Conservation (phyloP, 2,113 vertebrate species). For the Datnioides undecimradiatus region DNA sequence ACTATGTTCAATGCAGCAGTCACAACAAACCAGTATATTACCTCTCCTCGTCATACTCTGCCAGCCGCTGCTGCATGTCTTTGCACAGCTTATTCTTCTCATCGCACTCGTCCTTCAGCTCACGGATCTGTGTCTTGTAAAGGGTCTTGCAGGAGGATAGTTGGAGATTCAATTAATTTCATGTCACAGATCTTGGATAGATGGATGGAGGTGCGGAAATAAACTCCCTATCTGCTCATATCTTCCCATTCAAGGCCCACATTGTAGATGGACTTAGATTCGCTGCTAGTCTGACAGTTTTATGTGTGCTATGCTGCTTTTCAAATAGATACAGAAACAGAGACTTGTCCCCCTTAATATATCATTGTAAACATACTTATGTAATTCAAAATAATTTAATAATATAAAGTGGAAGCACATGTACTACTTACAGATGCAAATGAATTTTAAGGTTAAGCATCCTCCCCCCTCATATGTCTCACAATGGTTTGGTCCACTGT, state of each 20-base stretch:
- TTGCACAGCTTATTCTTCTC: slow-evolving; percentile 92
- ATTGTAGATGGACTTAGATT: not conserved
- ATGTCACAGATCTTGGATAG: not conserved
- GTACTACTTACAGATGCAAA: too few relatives aligned
- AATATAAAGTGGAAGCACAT: too few relatives aligned
- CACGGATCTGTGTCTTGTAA: slow-evolving; percentile 96
- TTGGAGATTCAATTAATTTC: slow-evolving; percentile 1
- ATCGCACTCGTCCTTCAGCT: slow-evolving; percentile 94
- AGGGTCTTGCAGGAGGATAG: slow-evolving; percentile 85
- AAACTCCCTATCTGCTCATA: not conserved
- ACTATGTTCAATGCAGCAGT: not conserved
- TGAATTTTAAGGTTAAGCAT: too few relatives aligned
- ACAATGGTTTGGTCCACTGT: too few relatives aligned
- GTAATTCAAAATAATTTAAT: too few relatives aligned
- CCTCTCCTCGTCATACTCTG: slow-evolving; percentile 94
- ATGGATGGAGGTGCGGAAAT: not conserved
- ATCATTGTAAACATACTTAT: too few relatives aligned
- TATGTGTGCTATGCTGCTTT: not conserved
- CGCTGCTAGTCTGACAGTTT: not conserved
- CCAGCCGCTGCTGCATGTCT: slow-evolving; percentile 89
- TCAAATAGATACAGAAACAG: too few relatives aligned
- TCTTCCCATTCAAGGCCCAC: not conserved
- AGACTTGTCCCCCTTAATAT: too few relatives aligned
- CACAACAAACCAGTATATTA: slow-evolving; percentile 53
- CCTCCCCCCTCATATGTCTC: too few relatives aligned